Evolutionary conservation across 2,113 vertebrate species (phyloP).

Genomic region (Collichthys lucidus): DNA sequence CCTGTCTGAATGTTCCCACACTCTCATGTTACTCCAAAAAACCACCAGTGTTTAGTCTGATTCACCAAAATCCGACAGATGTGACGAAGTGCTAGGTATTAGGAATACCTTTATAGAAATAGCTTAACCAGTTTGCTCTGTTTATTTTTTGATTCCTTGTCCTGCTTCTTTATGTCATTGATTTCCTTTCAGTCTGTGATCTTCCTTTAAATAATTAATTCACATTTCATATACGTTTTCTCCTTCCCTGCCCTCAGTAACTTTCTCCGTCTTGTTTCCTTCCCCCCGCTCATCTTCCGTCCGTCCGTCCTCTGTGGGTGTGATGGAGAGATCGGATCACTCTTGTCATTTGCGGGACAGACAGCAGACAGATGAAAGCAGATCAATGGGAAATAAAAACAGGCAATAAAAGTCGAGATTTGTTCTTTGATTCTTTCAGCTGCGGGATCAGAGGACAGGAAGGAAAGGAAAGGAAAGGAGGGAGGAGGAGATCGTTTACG

Average conservation of each 20-base stretch:
- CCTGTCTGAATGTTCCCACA: no score
- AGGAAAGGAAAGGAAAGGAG: background rate
- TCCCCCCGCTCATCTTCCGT: background rate
- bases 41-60: no score
- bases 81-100: no score
- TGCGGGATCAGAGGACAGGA: conserved; percentile 54
- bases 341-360: conserved; percentile 33
- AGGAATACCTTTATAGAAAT: no score
- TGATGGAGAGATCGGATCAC: conserved; percentile 3
- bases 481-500: conserved; percentile 15
- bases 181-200: background rate
- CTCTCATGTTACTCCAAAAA: background rate
- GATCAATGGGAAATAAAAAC: conserved; percentile 34
- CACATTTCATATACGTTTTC: background rate
- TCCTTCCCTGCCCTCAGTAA: background rate
- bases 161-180: background rate
- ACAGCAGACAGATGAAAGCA: conserved; percentile 51
- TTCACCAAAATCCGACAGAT: no score
- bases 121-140: no score
- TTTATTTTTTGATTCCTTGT: background rate
- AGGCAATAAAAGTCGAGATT: conserved; percentile 53
- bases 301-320: background rate
- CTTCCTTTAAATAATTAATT: background rate
- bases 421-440: conserved; percentile 53
- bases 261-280: background rate